Evolutionary conservation across 2,113 vertebrate species (phyloP).

Genomic region (Rhinichthys klamathensis): DNA sequence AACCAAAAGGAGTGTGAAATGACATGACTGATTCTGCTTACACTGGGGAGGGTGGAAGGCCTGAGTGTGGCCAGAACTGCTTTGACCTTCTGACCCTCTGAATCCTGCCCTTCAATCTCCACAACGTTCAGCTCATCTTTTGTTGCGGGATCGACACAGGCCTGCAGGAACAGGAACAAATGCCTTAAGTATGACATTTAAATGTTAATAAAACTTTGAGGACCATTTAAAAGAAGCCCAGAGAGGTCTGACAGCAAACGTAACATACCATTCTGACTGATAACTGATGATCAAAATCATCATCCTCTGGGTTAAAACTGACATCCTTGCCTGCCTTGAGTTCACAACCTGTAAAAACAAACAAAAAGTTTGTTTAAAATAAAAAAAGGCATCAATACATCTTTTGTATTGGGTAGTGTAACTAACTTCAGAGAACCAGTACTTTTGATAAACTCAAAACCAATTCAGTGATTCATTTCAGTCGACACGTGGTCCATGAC

Average conservation of each 20-base stretch:
- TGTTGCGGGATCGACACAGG: constrained; percentile 86
- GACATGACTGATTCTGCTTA: constrained; percentile 69
- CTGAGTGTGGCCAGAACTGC: constrained; percentile 89
- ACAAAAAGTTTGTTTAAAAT: not conserved
- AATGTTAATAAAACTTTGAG: not conserved
- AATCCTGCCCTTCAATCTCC: constrained; percentile 91
- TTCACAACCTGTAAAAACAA: constrained; percentile 80
- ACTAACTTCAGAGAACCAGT: not conserved
- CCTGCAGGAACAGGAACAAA: constrained; percentile 68
- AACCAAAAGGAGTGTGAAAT: not conserved
- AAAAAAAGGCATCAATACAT: not conserved
- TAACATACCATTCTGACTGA: constrained; percentile 86
- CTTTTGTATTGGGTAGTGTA: not conserved
- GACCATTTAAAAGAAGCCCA: too few species aligned
- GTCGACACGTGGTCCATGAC: not conserved
- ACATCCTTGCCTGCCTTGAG: constrained; percentile 90
- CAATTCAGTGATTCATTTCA: not conserved
- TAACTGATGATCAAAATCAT: constrained; percentile 92
- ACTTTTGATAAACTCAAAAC: not conserved
- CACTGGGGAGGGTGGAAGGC: constrained; percentile 91
- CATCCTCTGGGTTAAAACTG: constrained; percentile 90
- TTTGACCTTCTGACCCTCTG: constrained; percentile 88
- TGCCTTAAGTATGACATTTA: not conserved
- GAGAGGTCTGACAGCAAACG: too few species aligned
- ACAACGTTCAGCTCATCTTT: constrained; percentile 91